Percentiles rank a stretch among this genome's conserved stretches.
These are phyloP conservation scores for Tiliacea citrago DNA, from an alignment of 2,888 invertebrate genomes.

Conservation along the genomic window DNA sequence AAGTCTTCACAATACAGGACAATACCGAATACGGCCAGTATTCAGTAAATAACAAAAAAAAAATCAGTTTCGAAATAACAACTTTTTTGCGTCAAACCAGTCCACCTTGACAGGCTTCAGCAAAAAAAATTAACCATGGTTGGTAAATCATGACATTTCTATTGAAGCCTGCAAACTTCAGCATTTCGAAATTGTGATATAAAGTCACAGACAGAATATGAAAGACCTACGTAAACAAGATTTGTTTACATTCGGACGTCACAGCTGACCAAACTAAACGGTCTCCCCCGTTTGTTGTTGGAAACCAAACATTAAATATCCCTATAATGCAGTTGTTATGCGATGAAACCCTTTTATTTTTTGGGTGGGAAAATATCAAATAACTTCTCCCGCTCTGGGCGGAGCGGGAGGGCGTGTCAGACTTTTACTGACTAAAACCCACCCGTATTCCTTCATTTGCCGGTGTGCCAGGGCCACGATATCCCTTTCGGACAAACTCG, in stretches of 20 bases:
- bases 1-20: not conserved
- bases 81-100: not conserved
- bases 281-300: not conserved
- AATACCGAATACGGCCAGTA: not conserved
- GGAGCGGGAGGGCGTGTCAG: no score
- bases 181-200: not conserved
- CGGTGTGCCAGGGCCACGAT: no score
- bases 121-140: not conserved
- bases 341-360: no score
- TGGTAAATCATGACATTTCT: no score
- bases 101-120: not conserved
- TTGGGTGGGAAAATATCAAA: no score
- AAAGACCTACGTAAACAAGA: not conserved
- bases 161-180: not conserved
- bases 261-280: not conserved
- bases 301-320: not conserved
- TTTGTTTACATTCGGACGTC: not conserved
- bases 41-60: not conserved
- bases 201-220: not conserved
- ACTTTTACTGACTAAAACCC: no score
- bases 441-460: no score
- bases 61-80: no score
- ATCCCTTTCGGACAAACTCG: no score
- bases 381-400: no score
- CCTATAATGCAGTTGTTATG: no score